phyloP scores from a whole-genome alignment of 2,113 vertebrate genomes.

The Lamprotornis superbus region DNA sequence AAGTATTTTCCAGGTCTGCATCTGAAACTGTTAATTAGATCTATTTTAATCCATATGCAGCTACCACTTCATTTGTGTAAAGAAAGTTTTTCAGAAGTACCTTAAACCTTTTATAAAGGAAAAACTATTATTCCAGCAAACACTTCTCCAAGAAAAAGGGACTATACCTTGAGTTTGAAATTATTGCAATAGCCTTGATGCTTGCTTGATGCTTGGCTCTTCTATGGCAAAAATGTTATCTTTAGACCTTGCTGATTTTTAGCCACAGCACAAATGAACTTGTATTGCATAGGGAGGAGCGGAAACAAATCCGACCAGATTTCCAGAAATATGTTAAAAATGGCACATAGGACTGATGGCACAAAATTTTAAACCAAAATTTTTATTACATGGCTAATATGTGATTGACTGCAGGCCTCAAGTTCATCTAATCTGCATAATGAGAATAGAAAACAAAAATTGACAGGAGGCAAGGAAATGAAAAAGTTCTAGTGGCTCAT shows the following conservation, averaged over 20 bases:
- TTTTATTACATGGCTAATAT: not conserved
- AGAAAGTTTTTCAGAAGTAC: not conserved
- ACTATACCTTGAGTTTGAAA: not conserved
- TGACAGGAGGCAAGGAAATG: not conserved
- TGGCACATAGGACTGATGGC: not conserved
- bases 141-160: not conserved
- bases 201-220: not conserved
- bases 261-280: not conserved
- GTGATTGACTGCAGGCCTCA: not conserved
- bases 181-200: not conserved
- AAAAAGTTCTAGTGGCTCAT: not conserved
- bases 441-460: not conserved
- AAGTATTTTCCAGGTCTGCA: not conserved
- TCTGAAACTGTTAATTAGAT: not conserved
- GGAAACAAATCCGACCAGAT: not conserved
- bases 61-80: not conserved
- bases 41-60: not conserved
- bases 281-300: not conserved
- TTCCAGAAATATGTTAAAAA: not conserved
- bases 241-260: not conserved
- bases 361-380: not conserved
- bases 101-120: not conserved
- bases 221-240: not conserved
- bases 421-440: not conserved
- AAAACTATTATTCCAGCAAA: not conserved